Evolutionary conservation across 1,140 invertebrate species (phyloP).

Genomic region (Onthophagus taurus): DNA sequence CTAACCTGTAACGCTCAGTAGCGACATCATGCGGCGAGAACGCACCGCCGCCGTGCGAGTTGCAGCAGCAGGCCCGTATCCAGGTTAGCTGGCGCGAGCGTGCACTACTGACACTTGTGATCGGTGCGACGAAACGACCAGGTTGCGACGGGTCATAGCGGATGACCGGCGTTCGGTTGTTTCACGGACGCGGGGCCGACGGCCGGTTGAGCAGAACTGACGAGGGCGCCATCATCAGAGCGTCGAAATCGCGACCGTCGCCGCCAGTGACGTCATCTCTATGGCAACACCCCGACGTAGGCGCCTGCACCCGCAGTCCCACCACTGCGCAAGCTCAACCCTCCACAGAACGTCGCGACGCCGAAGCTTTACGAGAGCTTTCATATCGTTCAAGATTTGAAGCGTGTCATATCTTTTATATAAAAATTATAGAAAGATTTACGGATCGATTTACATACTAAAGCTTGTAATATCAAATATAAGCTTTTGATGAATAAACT

Average conservation of each 20-base stretch:
- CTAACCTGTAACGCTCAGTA: constrained; percentile 28
- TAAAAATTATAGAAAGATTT: too few species aligned
- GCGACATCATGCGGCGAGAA: constrained; percentile 24
- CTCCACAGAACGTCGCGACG: too few species aligned
- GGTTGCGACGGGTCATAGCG: constrained; percentile 14
- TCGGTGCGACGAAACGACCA: too few species aligned
- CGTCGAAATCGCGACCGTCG: constrained; percentile 2
- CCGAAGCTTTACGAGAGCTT: too few species aligned
- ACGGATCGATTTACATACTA: too few species aligned
- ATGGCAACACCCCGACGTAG: constrained; percentile 28
- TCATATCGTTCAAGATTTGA: too few species aligned
- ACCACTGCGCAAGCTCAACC: too few species aligned
- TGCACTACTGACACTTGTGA: constrained; percentile 2
- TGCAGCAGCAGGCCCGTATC: background rate
- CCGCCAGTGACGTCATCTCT: constrained; percentile 19
- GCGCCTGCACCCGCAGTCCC: constrained; percentile 18
- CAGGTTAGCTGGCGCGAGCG: constrained; percentile 4
- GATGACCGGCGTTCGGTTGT: constrained; percentile 3
- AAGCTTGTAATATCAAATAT: too few species aligned
- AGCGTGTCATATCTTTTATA: too few species aligned
- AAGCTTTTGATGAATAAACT: too few species aligned
- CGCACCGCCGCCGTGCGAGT: background rate
- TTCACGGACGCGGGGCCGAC: constrained; percentile 17
- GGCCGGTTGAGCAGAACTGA: constrained; percentile 16
- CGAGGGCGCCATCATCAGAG: constrained; percentile 17